Evolutionary conservation across 2,888 invertebrate genomes (phyloP).

Genomic region (Drosophila rubida): DNA sequence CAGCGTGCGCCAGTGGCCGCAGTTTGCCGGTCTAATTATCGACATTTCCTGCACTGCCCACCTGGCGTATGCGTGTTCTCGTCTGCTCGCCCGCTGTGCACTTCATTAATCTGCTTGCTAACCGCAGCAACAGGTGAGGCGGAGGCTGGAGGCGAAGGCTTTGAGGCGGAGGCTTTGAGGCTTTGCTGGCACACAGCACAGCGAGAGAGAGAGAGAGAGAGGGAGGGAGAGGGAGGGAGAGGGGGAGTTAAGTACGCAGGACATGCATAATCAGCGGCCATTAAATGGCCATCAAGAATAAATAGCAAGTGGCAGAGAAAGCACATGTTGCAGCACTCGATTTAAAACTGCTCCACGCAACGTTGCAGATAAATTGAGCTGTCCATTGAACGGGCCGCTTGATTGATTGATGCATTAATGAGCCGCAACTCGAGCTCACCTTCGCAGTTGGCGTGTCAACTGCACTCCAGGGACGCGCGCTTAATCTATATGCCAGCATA

Average conservation of each 20-base stretch:
- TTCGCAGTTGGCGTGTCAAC: constrained; percentile 50
- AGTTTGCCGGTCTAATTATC: constrained; percentile 5
- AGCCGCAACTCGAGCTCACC: constrained; percentile 18
- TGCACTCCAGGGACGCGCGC: constrained; percentile 48
- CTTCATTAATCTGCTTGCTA: constrained; percentile 35
- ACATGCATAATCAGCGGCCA: constrained; percentile 11
- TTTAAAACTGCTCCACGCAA: constrained; percentile 14
- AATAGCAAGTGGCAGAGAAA: constrained; percentile 27
- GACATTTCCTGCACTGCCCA: neutral
- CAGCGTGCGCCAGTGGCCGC: constrained; percentile 12
- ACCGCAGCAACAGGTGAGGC: constrained; percentile 47
- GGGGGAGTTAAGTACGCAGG: neutral
- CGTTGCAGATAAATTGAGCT: constrained; percentile 14
- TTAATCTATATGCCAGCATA: too few species aligned
- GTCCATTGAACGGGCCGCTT: constrained; percentile 22
- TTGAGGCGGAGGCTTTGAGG: constrained; percentile 4
- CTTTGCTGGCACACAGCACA: constrained; percentile 1
- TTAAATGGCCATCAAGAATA: constrained; percentile 19
- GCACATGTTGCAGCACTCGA: constrained; percentile 26
- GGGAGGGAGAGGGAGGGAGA: too few species aligned
- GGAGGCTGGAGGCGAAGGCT: neutral
- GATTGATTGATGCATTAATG: constrained; percentile 35
- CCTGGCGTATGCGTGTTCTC: neutral
- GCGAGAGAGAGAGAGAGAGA: neutral
- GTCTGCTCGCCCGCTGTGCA: neutral